phyloP scores from a whole-genome alignment of 2,797 vertebrate genomes.

The Macrochelys suwanniensis region DNA sequence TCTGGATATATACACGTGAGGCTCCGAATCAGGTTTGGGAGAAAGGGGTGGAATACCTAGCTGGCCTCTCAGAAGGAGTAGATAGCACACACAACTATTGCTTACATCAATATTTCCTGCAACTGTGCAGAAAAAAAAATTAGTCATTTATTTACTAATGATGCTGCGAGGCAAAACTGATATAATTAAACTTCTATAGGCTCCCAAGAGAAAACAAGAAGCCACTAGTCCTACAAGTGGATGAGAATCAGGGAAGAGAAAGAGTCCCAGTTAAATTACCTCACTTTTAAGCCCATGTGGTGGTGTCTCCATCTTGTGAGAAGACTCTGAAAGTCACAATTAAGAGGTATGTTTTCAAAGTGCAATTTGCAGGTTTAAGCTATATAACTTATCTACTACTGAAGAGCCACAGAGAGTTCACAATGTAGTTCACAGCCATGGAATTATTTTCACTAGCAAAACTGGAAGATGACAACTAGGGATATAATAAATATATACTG shows the following conservation, averaged over 20 bases:
- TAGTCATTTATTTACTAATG: not conserved
- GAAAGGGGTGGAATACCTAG: not conserved
- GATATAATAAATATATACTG: constrained; percentile 63
- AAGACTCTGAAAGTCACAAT: not conserved
- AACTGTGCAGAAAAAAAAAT: not conserved
- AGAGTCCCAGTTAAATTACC: not conserved
- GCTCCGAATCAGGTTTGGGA: not conserved
- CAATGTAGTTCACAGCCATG: not conserved
- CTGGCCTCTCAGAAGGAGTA: not conserved
- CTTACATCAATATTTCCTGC: not conserved
- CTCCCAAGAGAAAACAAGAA: not conserved
- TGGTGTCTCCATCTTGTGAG: not conserved
- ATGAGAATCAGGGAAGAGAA: not conserved
- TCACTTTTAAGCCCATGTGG: not conserved
- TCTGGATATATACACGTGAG: not conserved
- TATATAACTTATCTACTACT: not conserved
- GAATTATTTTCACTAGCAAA: constrained; percentile 40
- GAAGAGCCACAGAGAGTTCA: not conserved
- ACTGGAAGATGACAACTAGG: constrained; percentile 34
- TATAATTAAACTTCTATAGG: not conserved
- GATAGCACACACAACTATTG: rapidly evolving
- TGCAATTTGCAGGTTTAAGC: constrained; percentile 30
- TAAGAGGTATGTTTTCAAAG: constrained; percentile 37
- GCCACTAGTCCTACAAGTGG: not conserved
- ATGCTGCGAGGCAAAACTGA: not conserved